Evolutionary conservation across 1,140 invertebrate species (phyloP).

Genomic region (Protaetia brevitarsis): DNA sequence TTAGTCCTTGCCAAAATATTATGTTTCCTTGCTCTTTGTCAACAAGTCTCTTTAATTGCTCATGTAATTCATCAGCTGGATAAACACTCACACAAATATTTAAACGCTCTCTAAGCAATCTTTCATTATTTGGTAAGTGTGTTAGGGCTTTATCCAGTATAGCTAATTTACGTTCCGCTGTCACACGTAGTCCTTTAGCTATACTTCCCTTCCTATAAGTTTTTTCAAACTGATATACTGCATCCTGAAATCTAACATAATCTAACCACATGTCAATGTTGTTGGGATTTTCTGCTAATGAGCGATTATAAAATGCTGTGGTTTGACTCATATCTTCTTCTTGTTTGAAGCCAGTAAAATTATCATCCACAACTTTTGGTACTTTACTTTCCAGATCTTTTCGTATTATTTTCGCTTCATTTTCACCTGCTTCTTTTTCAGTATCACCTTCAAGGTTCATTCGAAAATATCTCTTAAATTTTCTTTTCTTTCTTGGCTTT

Average conservation of each 20-base stretch:
- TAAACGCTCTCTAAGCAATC: constrained; percentile 53
- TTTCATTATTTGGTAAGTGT: constrained; percentile 50
- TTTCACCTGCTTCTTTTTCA: constrained; percentile 37
- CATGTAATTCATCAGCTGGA: constrained; percentile 57
- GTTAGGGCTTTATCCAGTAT: constrained; percentile 58
- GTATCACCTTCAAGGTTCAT: constrained; percentile 35
- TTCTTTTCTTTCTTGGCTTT: constrained; percentile 38
- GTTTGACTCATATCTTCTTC: constrained; percentile 51
- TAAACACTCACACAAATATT: constrained; percentile 51
- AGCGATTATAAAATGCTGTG: constrained; percentile 54
- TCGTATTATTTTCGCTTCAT: constrained; percentile 40
- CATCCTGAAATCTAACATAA: constrained; percentile 58
- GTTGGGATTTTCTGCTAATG: constrained; percentile 50
- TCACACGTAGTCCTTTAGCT: constrained; percentile 48
- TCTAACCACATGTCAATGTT: constrained; percentile 57
- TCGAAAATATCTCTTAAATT: constrained; percentile 46
- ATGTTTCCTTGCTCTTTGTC: constrained; percentile 56
- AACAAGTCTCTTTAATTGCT: constrained; percentile 46
- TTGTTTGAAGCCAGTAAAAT: constrained; percentile 40
- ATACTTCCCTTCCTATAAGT: constrained; percentile 46
- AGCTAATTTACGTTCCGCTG: constrained; percentile 54
- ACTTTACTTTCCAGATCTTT: constrained; percentile 30
- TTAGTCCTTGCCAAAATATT: constrained; percentile 58
- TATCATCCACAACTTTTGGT: constrained; percentile 33
- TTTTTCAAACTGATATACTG: constrained; percentile 47